A percentile compares a stretch with the other conserved stretches of the same genome.
Evolutionary conservation across 1,140 invertebrate genomes (phyloP).

Genomic region (Apolygus lucorum): DNA sequence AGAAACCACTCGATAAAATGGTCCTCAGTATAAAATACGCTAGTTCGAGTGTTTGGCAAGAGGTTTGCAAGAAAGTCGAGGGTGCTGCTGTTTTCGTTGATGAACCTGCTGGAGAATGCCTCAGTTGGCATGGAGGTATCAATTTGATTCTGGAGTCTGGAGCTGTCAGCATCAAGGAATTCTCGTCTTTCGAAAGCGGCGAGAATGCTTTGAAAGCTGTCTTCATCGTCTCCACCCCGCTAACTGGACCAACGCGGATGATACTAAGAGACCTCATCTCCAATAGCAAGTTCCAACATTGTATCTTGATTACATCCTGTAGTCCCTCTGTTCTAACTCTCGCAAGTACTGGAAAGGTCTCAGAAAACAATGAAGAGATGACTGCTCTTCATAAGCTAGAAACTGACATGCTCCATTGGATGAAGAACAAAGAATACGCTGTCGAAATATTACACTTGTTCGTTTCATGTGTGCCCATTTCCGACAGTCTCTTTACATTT

Average conservation of each 20-base stretch:
- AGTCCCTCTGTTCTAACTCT: slow-evolving; percentile 37
- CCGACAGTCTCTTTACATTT: slow-evolving; percentile 39
- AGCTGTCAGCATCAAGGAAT: slow-evolving; percentile 47
- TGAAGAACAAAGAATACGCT: slow-evolving; percentile 44
- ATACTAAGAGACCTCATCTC: slow-evolving; percentile 46
- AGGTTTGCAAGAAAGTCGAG: slow-evolving; percentile 48
- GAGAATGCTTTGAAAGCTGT: slow-evolving; percentile 47
- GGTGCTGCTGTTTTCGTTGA: slow-evolving; percentile 52
- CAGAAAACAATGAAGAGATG: slow-evolving; percentile 31
- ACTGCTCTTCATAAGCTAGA: slow-evolving; percentile 39
- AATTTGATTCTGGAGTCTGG: slow-evolving; percentile 44
- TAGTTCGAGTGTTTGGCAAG: slow-evolving; percentile 43
- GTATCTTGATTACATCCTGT: slow-evolving; percentile 44
- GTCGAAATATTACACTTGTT: slow-evolving; percentile 41
- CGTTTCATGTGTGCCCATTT: slow-evolving; percentile 37
- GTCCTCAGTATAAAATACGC: slow-evolving; percentile 21
- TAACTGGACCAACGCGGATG: slow-evolving; percentile 42
- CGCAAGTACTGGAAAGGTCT: slow-evolving; percentile 26
- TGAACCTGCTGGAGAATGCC: slow-evolving; percentile 46
- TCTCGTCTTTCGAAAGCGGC: slow-evolving; percentile 49
- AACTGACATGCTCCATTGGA: slow-evolving; percentile 41
- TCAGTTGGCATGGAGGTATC: slow-evolving; percentile 55
- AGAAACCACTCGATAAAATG: no score
- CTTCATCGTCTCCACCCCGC: slow-evolving; percentile 45
- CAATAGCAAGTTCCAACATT: slow-evolving; percentile 48